Conservation (phyloP, 2,113 vertebrate species). For the Ameiurus melas region DNA sequence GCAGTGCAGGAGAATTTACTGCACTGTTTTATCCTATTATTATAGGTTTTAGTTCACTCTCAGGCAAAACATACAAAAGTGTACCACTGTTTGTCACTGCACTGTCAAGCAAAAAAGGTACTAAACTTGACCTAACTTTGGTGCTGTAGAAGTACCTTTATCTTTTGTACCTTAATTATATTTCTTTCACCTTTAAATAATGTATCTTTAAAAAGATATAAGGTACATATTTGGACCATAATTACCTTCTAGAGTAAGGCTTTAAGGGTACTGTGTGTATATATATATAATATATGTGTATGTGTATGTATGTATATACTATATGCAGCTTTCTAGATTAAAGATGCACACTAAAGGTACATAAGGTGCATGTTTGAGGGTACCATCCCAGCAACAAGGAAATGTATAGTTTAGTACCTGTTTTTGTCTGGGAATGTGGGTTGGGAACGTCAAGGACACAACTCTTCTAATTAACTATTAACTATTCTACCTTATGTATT, state of each 20-base stretch:
- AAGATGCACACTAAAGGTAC: not conserved
- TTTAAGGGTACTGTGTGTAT: not conserved
- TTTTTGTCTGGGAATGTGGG: not conserved
- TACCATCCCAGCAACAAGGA: not conserved
- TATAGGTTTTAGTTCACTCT: conserved; percentile 16
- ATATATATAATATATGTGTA: too few relatives aligned
- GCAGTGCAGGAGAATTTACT: conserved; percentile 26
- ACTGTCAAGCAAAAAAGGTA: not conserved
- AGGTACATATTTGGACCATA: not conserved
- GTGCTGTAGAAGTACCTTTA: not conserved
- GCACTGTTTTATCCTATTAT: conserved; percentile 21
- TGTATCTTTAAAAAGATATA: not conserved
- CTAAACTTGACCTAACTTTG: not conserved
- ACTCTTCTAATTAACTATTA: too few relatives aligned
- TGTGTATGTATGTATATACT: too few relatives aligned
- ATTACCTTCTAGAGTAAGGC: not conserved
- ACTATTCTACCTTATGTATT: not conserved
- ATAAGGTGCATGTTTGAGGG: not conserved
- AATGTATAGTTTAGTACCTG: not conserved
- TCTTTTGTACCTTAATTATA: not conserved
- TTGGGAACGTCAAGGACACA: not conserved
- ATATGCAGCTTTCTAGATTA: not conserved
- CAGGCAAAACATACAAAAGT: not conserved
- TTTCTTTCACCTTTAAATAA: not conserved
- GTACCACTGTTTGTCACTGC: not conserved